Conservation (phyloP, 2,888 invertebrate species). For the Acleris holmiana region DNA sequence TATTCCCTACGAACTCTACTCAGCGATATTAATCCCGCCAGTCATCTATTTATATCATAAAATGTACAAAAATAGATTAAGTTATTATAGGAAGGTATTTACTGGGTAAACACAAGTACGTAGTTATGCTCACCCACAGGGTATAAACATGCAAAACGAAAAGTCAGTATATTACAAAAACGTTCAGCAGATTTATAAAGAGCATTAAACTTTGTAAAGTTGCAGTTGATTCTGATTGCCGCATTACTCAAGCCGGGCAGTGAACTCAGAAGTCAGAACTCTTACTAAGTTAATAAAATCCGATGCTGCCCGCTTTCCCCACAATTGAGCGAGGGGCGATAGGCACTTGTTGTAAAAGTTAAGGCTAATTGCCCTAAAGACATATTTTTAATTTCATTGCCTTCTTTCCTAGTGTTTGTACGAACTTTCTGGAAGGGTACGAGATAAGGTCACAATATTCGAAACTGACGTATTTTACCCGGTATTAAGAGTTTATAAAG, state of each 20-base stretch:
- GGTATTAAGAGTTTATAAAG: constrained; percentile 49
- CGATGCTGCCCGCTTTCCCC: constrained; percentile 71
- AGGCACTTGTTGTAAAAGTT: constrained; percentile 84
- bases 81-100: too few species aligned
- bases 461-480: constrained; percentile 79
- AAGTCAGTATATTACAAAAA: background rate
- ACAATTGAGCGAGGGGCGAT: constrained; percentile 78
- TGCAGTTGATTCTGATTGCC: constrained; percentile 30
- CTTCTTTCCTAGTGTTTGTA: constrained; percentile 78
- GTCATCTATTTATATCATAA: too few species aligned
- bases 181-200: constrained; percentile 1
- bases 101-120: too few species aligned
- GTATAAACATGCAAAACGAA: too few species aligned
- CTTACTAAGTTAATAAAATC: constrained; percentile 80
- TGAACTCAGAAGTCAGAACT: constrained; percentile 71
- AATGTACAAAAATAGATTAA: too few species aligned
- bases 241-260: constrained; percentile 48
- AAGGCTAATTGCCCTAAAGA: constrained; percentile 85
- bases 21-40: too few species aligned
- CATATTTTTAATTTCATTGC: constrained; percentile 86
- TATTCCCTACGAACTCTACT: too few species aligned
- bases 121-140: too few species aligned
- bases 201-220: constrained; percentile 33
- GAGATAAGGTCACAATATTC: constrained; percentile 80
- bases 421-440: constrained; percentile 78